Conservation (phyloP, 2,113 vertebrate genomes). For the Philantomba maxwellii region DNA sequence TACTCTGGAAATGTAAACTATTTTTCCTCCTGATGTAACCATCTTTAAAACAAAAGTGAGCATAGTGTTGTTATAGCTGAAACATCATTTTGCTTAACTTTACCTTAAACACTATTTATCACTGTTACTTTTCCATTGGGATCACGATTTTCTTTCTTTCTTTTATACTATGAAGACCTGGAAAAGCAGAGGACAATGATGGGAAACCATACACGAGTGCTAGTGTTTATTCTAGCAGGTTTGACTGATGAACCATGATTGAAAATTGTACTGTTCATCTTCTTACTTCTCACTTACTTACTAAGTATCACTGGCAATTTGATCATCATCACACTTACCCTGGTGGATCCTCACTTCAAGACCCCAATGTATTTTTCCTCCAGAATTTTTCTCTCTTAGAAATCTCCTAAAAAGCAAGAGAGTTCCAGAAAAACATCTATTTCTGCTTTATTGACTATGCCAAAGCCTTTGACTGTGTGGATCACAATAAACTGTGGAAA, state of each 20-base stretch:
- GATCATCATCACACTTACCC: constrained; percentile 33
- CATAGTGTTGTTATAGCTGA: neutral
- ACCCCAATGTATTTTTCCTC: constrained; percentile 63
- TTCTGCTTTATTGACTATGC: too few species aligned
- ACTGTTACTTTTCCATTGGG: neutral
- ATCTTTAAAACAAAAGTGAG: neutral
- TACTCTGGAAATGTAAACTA: neutral
- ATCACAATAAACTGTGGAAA: too few species aligned
- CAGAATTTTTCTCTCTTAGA: constrained; percentile 44
- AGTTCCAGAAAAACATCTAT: too few species aligned
- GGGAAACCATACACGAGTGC: constrained; percentile 26
- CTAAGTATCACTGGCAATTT: constrained; percentile 54
- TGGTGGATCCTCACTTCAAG: constrained; percentile 35
- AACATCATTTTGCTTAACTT: neutral
- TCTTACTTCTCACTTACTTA: constrained; percentile 54
- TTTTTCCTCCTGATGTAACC: neutral
- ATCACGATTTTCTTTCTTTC: neutral
- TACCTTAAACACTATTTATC: neutral
- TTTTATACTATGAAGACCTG: neutral
- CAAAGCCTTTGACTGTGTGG: too few species aligned
- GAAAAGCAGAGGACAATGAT: neutral
- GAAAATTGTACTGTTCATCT: constrained; percentile 29
- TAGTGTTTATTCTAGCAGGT: constrained; percentile 47
- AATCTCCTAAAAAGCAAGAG: neutral
- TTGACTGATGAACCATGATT: constrained; percentile 32